Evolutionary conservation across 2,113 vertebrate species (phyloP).

Genomic region (Helogale parvula): DNA sequence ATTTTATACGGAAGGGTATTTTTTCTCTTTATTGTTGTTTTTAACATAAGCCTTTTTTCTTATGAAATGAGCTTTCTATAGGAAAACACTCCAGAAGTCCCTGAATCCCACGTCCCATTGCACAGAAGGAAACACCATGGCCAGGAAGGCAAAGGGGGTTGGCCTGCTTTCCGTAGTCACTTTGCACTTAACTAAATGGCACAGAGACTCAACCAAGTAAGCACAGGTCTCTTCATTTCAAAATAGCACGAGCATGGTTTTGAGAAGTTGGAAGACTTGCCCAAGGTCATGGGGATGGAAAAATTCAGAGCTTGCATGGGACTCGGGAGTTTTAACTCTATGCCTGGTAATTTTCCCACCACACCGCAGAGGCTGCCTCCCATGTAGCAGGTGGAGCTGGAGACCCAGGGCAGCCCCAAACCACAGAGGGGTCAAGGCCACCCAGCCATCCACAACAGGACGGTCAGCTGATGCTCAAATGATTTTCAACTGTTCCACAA

Average conservation of each 20-base stretch:
- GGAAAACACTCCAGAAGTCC: neutral
- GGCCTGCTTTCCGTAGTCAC: neutral
- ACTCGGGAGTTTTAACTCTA: neutral
- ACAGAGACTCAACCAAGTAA: no score
- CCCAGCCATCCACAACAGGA: neutral
- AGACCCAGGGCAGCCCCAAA: neutral
- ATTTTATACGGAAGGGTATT: neutral
- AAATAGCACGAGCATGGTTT: neutral
- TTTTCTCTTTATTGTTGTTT: neutral
- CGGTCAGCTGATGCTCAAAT: neutral
- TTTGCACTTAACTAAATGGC: accelerated
- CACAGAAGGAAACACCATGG: neutral
- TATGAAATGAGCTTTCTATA: no score
- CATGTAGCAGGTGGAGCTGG: neutral
- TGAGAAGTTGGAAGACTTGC: neutral
- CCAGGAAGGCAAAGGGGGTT: neutral
- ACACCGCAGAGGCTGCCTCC: neutral
- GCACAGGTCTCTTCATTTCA: neutral
- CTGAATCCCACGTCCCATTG: neutral
- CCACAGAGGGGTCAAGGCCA: neutral
- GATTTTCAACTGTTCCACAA: slow-evolving; percentile 51
- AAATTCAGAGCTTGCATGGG: neutral
- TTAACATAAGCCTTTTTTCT: neutral
- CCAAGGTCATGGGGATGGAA: neutral
- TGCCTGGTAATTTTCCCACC: neutral